These are phyloP conservation scores for Microtus richardsoni DNA, from an alignment of 2,113 vertebrate species.

Conservation along the genomic window DNA sequence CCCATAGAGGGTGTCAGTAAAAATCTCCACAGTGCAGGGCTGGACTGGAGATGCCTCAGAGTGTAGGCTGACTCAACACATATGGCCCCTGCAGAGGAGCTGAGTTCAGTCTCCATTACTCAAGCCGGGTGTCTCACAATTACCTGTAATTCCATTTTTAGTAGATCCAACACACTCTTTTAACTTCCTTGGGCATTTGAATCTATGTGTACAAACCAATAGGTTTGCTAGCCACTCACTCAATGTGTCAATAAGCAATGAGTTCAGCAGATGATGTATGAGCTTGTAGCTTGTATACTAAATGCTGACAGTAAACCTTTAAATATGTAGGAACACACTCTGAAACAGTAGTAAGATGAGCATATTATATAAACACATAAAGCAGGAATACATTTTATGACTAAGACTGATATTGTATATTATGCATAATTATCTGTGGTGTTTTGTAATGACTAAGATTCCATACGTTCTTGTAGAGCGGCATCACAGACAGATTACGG, in stretches of 20 bases:
- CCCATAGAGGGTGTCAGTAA: neutral
- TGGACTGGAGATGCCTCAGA: no score
- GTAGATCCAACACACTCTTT: neutral
- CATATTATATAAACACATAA: neutral
- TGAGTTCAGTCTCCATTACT: neutral
- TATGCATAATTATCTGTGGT: neutral
- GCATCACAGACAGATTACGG: neutral
- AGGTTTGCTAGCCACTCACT: neutral
- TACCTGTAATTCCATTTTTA: no score
- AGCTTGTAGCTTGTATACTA: neutral
- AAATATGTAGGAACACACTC: neutral
- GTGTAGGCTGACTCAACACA: neutral
- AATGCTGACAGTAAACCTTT: neutral
- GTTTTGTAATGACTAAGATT: neutral
- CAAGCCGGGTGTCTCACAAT: neutral
- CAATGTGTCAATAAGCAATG: neutral
- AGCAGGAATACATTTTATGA: neutral
- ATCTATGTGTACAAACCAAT: neutral
- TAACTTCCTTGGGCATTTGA: neutral
- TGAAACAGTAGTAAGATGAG: neutral
- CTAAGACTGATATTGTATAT: neutral
- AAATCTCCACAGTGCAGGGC: no score
- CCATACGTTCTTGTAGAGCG: neutral
- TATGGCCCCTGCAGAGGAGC: neutral
- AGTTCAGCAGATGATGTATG: neutral